Percentiles rank a stretch among this genome's conserved stretches.
Conservation (phyloP, 2,888 invertebrate species). For the Metallyticus violacea region DNA sequence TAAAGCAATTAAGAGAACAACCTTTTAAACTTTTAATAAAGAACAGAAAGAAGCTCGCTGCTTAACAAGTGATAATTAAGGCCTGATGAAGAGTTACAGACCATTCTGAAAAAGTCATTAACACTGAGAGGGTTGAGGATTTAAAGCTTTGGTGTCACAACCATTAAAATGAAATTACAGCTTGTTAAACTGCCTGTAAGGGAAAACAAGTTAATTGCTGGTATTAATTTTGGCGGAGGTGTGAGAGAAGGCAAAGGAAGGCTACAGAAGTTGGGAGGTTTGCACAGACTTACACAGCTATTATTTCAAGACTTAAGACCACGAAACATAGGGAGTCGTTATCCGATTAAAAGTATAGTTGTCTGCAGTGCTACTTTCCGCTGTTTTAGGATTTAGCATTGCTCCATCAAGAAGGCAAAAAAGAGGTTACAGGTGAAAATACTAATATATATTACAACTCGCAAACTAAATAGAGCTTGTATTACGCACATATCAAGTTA, state of each 20-base stretch:
- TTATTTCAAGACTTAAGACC: not conserved
- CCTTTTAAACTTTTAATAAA: not conserved
- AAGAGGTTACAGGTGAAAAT: no score
- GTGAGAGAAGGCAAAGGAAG: no score
- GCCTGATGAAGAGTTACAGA: not conserved
- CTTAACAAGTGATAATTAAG: not conserved
- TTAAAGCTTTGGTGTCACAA: not conserved
- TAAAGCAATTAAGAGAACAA: not conserved
- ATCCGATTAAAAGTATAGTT: not conserved
- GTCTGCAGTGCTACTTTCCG: not conserved
- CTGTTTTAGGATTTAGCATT: not conserved
- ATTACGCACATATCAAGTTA: no score
- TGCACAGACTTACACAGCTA: not conserved
- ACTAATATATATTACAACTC: no score
- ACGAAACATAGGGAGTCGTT: not conserved
- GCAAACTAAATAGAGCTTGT: no score
- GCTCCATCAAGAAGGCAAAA: no score
- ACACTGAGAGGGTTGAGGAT: not conserved
- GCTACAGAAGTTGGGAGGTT: not conserved
- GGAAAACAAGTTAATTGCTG: not conserved
- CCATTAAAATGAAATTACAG: not conserved
- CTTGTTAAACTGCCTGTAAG: not conserved
- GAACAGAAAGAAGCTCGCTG: not conserved
- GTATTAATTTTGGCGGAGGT: not conserved
- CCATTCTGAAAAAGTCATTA: not conserved